These are phyloP conservation scores for Chrysaora quinquecirrha DNA, from an alignment of 30 jellyfish, hydroid and myxozoan species.

Conservation along the genomic window DNA sequence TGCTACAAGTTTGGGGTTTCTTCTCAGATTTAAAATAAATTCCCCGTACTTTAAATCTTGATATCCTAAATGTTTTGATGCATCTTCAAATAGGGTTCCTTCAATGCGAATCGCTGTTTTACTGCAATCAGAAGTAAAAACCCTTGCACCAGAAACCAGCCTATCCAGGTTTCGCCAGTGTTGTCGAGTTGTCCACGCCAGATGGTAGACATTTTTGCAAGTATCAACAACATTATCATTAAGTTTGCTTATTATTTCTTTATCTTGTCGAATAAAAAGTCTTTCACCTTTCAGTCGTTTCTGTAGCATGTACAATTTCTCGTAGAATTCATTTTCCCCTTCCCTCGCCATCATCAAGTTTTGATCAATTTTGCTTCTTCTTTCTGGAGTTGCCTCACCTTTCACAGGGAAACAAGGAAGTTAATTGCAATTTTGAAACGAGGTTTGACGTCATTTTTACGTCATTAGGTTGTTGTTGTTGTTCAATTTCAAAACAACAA, in stretches of 20 bases:
- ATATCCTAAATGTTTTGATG: slow-evolving; percentile 76
- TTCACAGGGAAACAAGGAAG: too few relatives aligned
- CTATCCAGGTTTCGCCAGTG: slow-evolving; percentile 95
- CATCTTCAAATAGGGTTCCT: slow-evolving; percentile 80
- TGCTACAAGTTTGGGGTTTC: slow-evolving; percentile 83
- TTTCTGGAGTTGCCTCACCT: too few relatives aligned
- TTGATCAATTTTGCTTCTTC: too few relatives aligned
- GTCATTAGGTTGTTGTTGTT: too few relatives aligned
- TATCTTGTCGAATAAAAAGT: slow-evolving; percentile 80
- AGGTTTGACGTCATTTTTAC: too few relatives aligned
- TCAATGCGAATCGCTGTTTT: slow-evolving; percentile 77
- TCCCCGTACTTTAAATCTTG: slow-evolving; percentile 91
- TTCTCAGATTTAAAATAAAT: slow-evolving; percentile 62
- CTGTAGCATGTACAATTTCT: slow-evolving; percentile 46
- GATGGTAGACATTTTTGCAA: slow-evolving; percentile 77
- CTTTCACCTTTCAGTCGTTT: slow-evolving; percentile 88
- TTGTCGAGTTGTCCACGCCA: slow-evolving; percentile 90
- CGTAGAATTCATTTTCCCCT: slow-evolving; percentile 9
- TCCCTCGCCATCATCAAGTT: not conserved
- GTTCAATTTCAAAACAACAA: too few relatives aligned
- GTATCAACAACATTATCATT: slow-evolving; percentile 63
- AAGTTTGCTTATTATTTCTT: slow-evolving; percentile 77
- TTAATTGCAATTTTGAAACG: too few relatives aligned
- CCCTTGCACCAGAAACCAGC: slow-evolving; percentile 69
- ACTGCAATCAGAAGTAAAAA: slow-evolving; percentile 92